Evolutionary conservation across 2,888 invertebrate species (phyloP).

Genomic region (Sarcophaga rosellei): DNA sequence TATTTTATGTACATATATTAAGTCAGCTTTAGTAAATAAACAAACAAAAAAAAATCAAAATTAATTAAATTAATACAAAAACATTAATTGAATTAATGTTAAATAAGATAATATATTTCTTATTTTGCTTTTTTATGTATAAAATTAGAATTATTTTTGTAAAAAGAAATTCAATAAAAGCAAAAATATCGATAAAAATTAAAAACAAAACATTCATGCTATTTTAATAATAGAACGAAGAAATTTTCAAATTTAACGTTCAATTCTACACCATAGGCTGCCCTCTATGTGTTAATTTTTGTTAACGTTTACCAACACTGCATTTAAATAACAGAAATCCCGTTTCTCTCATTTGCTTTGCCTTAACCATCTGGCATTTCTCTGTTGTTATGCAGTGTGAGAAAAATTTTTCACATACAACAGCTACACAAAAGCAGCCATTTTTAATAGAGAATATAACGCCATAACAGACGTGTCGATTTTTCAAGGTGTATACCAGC

Average conservation of each 20-base stretch:
- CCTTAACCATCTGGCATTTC: constrained; percentile 1
- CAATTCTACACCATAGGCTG: not conserved
- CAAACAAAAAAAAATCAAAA: constrained; percentile 22
- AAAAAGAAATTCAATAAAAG: no score
- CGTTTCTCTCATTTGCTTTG: no score
- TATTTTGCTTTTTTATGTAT: no score
- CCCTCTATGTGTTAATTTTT: constrained; percentile 29
- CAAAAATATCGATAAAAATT: no score
- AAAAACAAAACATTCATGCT: no score
- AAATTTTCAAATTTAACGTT: not conserved
- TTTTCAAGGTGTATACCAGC: constrained; percentile 69
- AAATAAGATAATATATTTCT: no score
- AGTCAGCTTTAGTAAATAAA: constrained; percentile 3
- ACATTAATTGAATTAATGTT: not conserved
- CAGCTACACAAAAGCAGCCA: constrained; percentile 59
- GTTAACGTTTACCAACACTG: constrained; percentile 28
- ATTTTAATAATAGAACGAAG: no score
- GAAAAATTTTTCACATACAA: constrained; percentile 60
- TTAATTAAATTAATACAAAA: constrained; percentile 58
- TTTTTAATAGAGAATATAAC: constrained; percentile 62
- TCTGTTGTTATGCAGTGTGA: constrained; percentile 67
- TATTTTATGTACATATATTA: constrained; percentile 32
- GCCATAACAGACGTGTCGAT: constrained; percentile 66
- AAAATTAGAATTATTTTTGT: not conserved
- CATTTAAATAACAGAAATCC: no score